Percentiles rank a stretch among this genome's conserved stretches.
Conservation (phyloP, 2,113 vertebrate genomes). For the Leuciscus idus region DNA sequence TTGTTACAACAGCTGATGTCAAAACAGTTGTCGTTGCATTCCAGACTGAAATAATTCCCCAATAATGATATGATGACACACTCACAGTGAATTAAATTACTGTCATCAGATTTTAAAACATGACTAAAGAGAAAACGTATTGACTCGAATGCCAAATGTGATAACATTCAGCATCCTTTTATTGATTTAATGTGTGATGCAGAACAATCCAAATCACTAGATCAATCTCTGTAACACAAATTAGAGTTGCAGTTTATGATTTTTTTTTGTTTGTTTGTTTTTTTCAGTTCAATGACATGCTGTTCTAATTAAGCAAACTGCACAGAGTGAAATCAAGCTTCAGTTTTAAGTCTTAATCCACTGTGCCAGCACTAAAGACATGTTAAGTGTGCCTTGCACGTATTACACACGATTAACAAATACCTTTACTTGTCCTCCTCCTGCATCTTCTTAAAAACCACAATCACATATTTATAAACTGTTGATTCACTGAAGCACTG, state of each 20-base stretch:
- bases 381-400: background rate
- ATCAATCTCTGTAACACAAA: conserved; percentile 37
- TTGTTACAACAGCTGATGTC: background rate
- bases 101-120: conserved; percentile 27
- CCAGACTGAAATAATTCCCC: background rate
- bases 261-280: background rate
- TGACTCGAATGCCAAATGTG: conserved; percentile 28
- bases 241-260: conserved; percentile 40
- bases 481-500: background rate
- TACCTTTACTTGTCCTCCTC: background rate
- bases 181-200: conserved; percentile 14
- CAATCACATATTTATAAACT: background rate
- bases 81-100: conserved; percentile 47
- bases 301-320: conserved; percentile 19
- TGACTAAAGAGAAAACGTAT: conserved; percentile 29
- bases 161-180: background rate
- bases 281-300: conserved; percentile 9
- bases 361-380: background rate
- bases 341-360: background rate
- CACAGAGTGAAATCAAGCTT: conserved; percentile 7
- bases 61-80: background rate
- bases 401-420: background rate
- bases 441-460: background rate
- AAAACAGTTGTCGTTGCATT: background rate
- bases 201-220: conserved; percentile 25